phyloP scores from a whole-genome alignment of 1,140 invertebrate species.

The Dreissena polymorpha region DNA sequence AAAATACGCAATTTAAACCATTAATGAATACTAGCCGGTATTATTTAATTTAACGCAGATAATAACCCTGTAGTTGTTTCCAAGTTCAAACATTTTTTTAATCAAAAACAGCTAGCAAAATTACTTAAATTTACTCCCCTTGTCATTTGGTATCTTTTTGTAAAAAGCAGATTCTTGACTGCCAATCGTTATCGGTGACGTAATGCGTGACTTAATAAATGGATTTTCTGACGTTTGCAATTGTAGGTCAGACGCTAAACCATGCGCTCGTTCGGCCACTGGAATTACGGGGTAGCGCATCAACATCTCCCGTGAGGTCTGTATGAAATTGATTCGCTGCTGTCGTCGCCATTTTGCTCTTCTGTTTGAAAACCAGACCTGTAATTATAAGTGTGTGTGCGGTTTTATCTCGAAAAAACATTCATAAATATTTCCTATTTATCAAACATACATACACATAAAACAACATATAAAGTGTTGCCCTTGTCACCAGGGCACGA shows the following conservation, averaged over 20 bases:
- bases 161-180: slow-evolving; percentile 37
- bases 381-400: slow-evolving; percentile 55
- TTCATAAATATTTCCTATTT: neutral
- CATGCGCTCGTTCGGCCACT: slow-evolving; percentile 16
- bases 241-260: neutral
- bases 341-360: slow-evolving; percentile 96
- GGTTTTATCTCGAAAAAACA: neutral
- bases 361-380: slow-evolving; percentile 99
- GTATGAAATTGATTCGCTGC: slow-evolving; percentile 69
- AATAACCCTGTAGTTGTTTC: no score
- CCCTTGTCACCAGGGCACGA: no score
- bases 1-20: no score
- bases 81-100: no score
- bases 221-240: neutral
- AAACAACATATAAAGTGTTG: no score
- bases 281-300: slow-evolving; percentile 40
- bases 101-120: no score
- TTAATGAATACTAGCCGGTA: no score
- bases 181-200: slow-evolving; percentile 25
- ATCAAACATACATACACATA: neutral
- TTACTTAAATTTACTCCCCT: no score
- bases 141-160: neutral
- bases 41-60: no score
- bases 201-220: neutral
- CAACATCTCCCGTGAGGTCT: slow-evolving; percentile 53